Evolutionary conservation across 1,140 invertebrate genomes (phyloP).

Genomic region (Spodoptera frugiperda): DNA sequence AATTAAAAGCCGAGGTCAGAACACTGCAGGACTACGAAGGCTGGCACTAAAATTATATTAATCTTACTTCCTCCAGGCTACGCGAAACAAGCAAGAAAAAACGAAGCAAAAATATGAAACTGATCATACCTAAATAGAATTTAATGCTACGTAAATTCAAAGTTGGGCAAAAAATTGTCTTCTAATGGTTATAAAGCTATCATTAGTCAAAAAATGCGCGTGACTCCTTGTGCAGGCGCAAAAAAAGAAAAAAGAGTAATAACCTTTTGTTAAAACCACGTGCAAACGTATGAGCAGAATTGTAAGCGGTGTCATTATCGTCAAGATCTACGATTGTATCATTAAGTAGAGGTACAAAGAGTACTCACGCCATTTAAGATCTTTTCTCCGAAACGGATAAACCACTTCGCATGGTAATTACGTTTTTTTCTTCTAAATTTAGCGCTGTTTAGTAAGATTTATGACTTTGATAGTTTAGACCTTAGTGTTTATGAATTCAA

Average conservation of each 20-base stretch:
- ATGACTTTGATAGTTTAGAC: background rate
- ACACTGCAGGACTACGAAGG: no score
- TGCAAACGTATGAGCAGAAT: slow-evolving; percentile 26
- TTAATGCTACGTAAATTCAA: no score
- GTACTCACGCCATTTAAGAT: slow-evolving; percentile 22
- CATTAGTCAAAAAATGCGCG: no score
- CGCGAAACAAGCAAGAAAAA: no score
- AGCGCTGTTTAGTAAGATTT: background rate
- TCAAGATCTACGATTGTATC: slow-evolving; percentile 30
- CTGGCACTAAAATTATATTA: no score
- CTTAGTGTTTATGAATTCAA: background rate
- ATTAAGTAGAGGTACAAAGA: slow-evolving; percentile 1
- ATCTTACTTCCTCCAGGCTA: no score
- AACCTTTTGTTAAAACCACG: background rate
- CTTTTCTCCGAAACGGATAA: slow-evolving; percentile 29
- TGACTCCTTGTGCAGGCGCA: background rate
- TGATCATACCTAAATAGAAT: no score
- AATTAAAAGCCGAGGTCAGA: slow-evolving; percentile 9
- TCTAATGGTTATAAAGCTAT: no score
- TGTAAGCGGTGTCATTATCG: slow-evolving; percentile 15
- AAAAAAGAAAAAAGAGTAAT: slow-evolving; percentile 7
- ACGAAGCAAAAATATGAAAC: no score
- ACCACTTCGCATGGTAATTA: slow-evolving; percentile 22
- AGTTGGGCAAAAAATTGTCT: no score
- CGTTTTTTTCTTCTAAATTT: background rate